phyloP scores from a whole-genome alignment of 2,797 vertebrate species.

The Phrynocephalus vlangalii region DNA sequence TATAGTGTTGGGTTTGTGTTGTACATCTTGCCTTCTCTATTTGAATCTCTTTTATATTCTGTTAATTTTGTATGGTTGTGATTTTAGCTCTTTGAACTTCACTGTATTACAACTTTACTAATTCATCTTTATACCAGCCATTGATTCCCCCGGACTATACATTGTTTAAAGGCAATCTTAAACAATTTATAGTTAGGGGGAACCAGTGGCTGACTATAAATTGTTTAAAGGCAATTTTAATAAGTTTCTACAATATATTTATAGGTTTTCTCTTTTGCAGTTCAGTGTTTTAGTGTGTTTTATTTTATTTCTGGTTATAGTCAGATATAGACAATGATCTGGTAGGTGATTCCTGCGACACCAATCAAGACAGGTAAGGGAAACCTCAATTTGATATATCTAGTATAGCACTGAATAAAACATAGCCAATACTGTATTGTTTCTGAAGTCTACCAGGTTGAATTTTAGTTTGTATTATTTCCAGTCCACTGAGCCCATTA shows the following conservation, averaged over 20 bases:
- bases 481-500: not conserved
- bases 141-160: too few species aligned
- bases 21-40: not conserved
- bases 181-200: too few species aligned
- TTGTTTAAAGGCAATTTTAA: not conserved
- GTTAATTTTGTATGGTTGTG: not conserved
- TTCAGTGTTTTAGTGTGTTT: slow-evolving; percentile 21
- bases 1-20: not conserved
- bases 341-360: slow-evolving; percentile 97
- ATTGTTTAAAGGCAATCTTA: too few species aligned
- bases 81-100: not conserved
- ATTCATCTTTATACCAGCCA: not conserved
- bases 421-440: not conserved
- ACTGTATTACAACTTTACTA: not conserved
- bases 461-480: slow-evolving; percentile 8
- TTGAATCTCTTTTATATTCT: not conserved
- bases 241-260: slow-evolving; percentile 25
- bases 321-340: slow-evolving; percentile 96
- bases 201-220: not conserved
- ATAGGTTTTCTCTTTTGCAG: not conserved
- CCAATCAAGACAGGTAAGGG: slow-evolving; percentile 97
- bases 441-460: not conserved
- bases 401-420: not conserved
- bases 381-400: not conserved
- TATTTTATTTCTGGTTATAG: slow-evolving; percentile 77